Evolutionary conservation across 2,113 vertebrate genomes (phyloP), one percentile per base, ranked within the genome.

Genomic region (Ellobius talpinus): DNA sequence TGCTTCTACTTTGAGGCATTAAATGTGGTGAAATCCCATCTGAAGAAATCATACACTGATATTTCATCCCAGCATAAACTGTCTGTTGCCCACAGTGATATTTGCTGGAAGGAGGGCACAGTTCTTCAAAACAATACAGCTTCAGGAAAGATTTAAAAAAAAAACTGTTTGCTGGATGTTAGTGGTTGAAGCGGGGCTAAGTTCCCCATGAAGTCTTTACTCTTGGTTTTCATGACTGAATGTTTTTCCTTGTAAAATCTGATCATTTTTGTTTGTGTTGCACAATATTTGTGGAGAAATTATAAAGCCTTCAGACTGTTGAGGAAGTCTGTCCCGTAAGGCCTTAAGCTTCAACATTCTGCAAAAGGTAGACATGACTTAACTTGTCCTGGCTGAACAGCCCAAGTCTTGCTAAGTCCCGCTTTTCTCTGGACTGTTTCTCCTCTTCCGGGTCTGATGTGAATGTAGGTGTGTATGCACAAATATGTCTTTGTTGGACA

Each of bases 341-440:
- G 39, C 45, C 74, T 77, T 95, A 87, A 91, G 86, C 82, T 94
- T 93, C 95, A 96, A 87, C 89, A 95, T 94, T 96, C 94, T 91
- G 84, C 89, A 94, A 93, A 91, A 93, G 74, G 84, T 94, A 94
- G 96, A 94, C 90, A 74, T 84, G 50, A 92, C 95, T 96, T 96
- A 85, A 95, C 70, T 81, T 92, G 94, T 95, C 72, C 84, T 24
- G 10, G 93, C 4, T 74, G 81, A 96, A 70, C 81, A 93, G 81
- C 36, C 82, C 85, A 86, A 88, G 77, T 24, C 45, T 65, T 88
- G 65, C 78, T 95, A 89, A 78, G 36, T 81, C 89, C 55, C 58
- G 3, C 0, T 77, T n/a, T 95, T 90, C 39, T 65, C 13, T 96
- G 76, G 92, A 76, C 81, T 92, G 74, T 76, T 89, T 91, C 58